These are phyloP conservation scores for Lepeophtheirus salmonis DNA, from an alignment of 1,140 invertebrate genomes.

Conservation along the genomic window DNA sequence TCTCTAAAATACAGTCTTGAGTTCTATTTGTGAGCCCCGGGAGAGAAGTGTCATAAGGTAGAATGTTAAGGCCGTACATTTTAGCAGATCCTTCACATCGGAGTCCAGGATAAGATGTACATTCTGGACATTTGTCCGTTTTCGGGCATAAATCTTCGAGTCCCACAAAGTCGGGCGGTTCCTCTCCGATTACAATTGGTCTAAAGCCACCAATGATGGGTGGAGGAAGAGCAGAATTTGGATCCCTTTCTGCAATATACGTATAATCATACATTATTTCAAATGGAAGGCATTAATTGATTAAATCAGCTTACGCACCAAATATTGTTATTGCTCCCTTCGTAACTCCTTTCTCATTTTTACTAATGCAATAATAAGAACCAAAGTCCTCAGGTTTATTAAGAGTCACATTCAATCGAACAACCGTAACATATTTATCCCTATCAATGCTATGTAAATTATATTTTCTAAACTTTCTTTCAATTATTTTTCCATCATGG, in stretches of 20 bases:
- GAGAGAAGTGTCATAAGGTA: constrained; percentile 21
- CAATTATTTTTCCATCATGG: constrained; percentile 48
- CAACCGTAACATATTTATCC: not conserved
- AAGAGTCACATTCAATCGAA: not conserved
- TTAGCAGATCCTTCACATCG: constrained; percentile 18
- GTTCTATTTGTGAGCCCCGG: constrained; percentile 36
- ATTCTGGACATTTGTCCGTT: constrained; percentile 32
- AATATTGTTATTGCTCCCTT: constrained; percentile 50
- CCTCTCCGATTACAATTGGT: constrained; percentile 16
- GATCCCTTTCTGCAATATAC: constrained; percentile 17
- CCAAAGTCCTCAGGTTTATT: constrained; percentile 36
- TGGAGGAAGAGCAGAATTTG: constrained; percentile 17
- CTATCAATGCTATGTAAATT: constrained; percentile 28
- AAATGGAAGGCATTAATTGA: constrained; percentile 17
- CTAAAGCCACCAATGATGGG: constrained; percentile 10
- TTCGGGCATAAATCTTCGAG: constrained; percentile 43
- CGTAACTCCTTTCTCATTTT: constrained; percentile 54
- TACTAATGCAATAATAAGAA: constrained; percentile 58
- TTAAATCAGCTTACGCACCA: no score
- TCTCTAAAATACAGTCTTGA: constrained; percentile 59
- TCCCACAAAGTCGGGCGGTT: constrained; percentile 29
- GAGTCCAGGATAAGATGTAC: constrained; percentile 16
- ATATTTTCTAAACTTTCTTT: constrained; percentile 33
- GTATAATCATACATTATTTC: not conserved
- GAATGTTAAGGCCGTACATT: constrained; percentile 17